Evolutionary conservation across 2,113 vertebrate species (phyloP).

Genomic region (Gobiocypris rarus): DNA sequence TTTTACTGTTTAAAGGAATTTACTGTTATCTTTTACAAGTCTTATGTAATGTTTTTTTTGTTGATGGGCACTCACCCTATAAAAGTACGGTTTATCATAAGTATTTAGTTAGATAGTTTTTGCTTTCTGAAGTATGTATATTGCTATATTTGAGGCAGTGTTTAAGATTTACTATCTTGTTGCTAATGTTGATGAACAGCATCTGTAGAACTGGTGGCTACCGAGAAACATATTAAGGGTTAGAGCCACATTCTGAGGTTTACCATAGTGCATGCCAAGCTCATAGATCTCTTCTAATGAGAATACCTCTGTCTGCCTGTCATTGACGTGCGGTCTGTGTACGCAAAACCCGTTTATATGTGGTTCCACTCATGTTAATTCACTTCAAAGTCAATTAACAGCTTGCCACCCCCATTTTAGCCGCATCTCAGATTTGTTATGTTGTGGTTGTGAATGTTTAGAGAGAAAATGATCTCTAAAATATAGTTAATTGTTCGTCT

Average conservation of each 20-base stretch:
- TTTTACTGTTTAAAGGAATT: too few relatives aligned
- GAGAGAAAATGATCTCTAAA: background rate
- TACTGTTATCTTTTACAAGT: background rate
- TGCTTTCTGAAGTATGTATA: background rate
- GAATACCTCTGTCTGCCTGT: slow-evolving; percentile 61
- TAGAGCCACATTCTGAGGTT: slow-evolving; percentile 55
- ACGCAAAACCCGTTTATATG: background rate
- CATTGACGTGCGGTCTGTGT: slow-evolving; percentile 49
- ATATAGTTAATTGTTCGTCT: background rate
- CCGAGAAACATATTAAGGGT: background rate
- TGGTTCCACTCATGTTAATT: slow-evolving; percentile 56
- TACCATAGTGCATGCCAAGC: slow-evolving; percentile 53
- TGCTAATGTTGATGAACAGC: background rate
- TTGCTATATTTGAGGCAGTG: background rate
- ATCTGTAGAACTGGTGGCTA: background rate
- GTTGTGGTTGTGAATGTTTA: slow-evolving; percentile 6
- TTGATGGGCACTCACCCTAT: background rate
- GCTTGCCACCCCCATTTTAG: slow-evolving; percentile 46
- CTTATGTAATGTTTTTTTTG: background rate
- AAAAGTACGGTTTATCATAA: background rate
- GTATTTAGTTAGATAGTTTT: background rate
- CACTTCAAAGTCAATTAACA: slow-evolving; percentile 64
- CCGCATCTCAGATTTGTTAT: background rate
- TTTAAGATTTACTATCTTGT: background rate
- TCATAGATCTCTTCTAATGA: slow-evolving; percentile 67